These are phyloP conservation scores for Acanthosoma haemorrhoidale DNA, from an alignment of 2,888 invertebrate genomes.

Conservation along the genomic window DNA sequence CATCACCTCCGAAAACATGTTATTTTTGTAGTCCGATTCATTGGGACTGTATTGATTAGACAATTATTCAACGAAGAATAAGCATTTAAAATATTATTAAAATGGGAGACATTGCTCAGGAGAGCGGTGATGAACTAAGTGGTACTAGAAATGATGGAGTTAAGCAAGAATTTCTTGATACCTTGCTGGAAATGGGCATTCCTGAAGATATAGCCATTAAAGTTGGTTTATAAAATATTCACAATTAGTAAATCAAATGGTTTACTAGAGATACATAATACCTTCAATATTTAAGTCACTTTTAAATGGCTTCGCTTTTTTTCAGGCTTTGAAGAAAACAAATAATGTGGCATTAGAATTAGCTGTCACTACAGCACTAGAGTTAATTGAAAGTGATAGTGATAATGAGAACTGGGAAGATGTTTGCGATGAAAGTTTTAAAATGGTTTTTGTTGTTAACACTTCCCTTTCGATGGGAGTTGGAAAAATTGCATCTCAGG, in stretches of 20 bases:
- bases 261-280: background rate
- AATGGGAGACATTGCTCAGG: background rate
- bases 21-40: too few species aligned
- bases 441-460: constrained; percentile 63
- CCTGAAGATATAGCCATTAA: constrained; percentile 47
- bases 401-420: constrained; percentile 44
- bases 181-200: constrained; percentile 47
- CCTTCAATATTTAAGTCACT: too few species aligned
- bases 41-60: too few species aligned
- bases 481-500: constrained; percentile 58
- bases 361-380: constrained; percentile 33
- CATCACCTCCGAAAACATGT: too few species aligned
- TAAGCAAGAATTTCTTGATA: constrained; percentile 21
- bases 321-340: constrained; percentile 33
- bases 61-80: too few species aligned
- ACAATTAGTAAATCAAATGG: background rate
- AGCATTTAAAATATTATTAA: too few species aligned
- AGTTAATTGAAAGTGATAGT: constrained; percentile 39
- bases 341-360: constrained; percentile 33
- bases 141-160: background rate
- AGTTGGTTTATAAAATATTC: constrained; percentile 45
- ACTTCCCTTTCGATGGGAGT: constrained; percentile 56
- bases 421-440: constrained; percentile 48
- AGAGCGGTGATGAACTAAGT: background rate
- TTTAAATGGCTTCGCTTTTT: background rate